Evolutionary conservation across 2,888 invertebrate species (phyloP).

Genomic region (Sympetrum striolatum): DNA sequence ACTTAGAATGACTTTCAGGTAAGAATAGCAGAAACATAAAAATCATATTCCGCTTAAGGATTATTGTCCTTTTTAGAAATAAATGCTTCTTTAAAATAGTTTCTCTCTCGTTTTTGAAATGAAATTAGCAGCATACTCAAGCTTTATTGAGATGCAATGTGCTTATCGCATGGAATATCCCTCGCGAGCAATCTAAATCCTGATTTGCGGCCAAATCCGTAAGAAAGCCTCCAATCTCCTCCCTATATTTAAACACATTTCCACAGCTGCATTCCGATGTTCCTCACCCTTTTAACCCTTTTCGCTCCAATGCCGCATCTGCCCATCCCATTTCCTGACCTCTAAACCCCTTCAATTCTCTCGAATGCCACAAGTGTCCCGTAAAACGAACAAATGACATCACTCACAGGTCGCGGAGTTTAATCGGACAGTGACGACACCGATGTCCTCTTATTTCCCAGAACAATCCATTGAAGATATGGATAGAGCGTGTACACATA

Average conservation of each 20-base stretch:
- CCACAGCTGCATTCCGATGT: background rate
- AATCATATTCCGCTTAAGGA: too few species aligned
- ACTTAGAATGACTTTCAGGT: too few species aligned
- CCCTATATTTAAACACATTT: background rate
- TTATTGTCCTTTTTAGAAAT: too few species aligned
- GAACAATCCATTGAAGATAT: background rate
- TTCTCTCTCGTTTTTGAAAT: too few species aligned
- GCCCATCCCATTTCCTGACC: background rate
- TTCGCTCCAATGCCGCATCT: background rate
- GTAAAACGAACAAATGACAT: background rate
- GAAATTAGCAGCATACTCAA: too few species aligned
- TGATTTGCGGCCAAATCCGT: too few species aligned
- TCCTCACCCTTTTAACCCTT: background rate
- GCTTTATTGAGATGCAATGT: too few species aligned
- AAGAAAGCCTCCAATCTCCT: background rate
- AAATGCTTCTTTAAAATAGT: too few species aligned
- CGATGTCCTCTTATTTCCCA: background rate
- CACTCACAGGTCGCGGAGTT: background rate
- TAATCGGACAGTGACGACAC: background rate
- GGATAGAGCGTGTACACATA: background rate
- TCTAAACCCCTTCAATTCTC: background rate
- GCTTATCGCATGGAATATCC: too few species aligned
- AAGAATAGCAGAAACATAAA: too few species aligned
- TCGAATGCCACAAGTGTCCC: background rate
- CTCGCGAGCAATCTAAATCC: too few species aligned